Evolutionary conservation across 2,113 vertebrate genomes (phyloP).

Genomic region (Acanthisitta chloris): DNA sequence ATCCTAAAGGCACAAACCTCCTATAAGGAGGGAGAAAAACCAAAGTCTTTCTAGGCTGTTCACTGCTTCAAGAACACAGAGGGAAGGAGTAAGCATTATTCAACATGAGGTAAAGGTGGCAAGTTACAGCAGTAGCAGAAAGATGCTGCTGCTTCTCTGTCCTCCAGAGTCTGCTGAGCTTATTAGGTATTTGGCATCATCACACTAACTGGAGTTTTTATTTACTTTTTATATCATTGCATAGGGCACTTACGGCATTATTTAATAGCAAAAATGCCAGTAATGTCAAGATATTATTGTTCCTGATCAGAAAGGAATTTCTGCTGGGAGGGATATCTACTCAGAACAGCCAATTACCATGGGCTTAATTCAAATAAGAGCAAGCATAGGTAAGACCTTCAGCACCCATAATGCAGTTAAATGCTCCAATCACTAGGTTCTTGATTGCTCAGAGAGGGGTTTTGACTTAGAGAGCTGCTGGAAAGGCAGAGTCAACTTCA

Average conservation of each 20-base stretch:
- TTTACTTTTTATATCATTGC: rapidly evolving
- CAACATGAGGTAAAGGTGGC: not conserved
- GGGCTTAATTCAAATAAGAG: not conserved
- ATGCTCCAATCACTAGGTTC: not conserved
- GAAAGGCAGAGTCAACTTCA: not conserved
- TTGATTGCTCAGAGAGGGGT: not conserved
- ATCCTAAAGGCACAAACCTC: not conserved
- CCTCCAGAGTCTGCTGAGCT: not conserved
- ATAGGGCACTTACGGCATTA: not conserved
- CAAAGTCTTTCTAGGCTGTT: not conserved
- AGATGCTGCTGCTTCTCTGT: not conserved
- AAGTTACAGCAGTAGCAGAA: not conserved
- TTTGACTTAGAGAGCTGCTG: not conserved
- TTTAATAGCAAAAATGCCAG: not conserved
- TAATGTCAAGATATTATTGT: not conserved
- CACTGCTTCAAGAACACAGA: not conserved
- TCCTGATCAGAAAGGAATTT: not conserved
- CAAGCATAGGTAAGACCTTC: not conserved
- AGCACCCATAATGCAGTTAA: not conserved
- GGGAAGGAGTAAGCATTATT: not conserved
- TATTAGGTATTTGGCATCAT: not conserved
- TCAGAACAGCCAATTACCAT: not conserved
- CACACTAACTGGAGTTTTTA: not conserved
- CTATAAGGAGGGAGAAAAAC: not conserved
- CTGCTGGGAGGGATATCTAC: not conserved